Evolutionary conservation across 2,888 invertebrate genomes (phyloP), one percentile per base, ranked within the genome.

Genomic region (Drosophila cracens): DNA sequence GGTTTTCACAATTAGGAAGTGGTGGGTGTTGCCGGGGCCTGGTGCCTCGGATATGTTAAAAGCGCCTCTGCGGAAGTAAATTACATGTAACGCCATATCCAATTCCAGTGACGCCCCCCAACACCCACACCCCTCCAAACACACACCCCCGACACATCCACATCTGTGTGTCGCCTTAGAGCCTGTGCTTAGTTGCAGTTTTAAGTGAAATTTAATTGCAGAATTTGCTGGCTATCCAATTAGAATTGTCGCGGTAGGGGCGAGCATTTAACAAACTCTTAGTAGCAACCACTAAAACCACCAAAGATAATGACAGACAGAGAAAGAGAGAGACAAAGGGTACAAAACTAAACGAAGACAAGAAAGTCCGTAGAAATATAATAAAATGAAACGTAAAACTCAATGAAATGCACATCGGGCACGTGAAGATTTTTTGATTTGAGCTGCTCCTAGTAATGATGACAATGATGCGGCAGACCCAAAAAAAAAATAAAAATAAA

Each of bases 1-100:
- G 89, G 83, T 87, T 87, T 82, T 79, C 89, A 87, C 87, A 89
- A 87, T 87, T 87, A 87, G 87, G 89, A 87, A 87, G 87, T 89
- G 85, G 87, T 89, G 89, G 89, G 87, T 87, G 86, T 86, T 82
- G 87, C 82, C 68, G 64, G 34, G 53, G 58, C 64, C 74, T 75
- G 80, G 66, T 78, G 64, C 64, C 72, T 81, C 86, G 85, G 85
- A 85, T 85, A 85, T 87, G 80, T 85, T 87, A 82, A 77, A 82
- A 84, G 72, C 77, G 74, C 79, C 82, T 77, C 71, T 74, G 75
- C 87, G 85, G 85, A 85, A 85, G 87, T 87, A 87, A 85, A 87
- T 87, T 85, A 85, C 85, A 79, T 73, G 70, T 57, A 57, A 59
- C 56, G 51, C 68, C 73, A 51, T 61, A 57, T 71, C 70, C 70